These are phyloP conservation scores for Andrena minutula DNA, from an alignment of 2,888 invertebrate species.

Conservation along the genomic window DNA sequence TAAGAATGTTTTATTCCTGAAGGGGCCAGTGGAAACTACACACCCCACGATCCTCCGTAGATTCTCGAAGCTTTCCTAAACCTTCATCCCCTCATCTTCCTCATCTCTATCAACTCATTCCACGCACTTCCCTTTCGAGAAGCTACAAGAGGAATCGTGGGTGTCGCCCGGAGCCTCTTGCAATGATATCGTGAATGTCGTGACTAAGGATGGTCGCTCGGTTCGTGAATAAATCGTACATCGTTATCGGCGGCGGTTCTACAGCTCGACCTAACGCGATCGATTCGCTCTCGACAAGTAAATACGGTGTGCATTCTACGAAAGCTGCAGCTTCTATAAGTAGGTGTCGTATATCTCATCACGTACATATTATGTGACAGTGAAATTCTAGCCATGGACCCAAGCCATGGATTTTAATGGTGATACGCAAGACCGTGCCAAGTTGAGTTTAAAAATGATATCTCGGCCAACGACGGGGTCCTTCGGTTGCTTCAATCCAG, in stretches of 20 bases:
- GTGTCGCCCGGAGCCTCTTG: constrained; percentile 22
- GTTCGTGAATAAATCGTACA: constrained; percentile 40
- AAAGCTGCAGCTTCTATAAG: constrained; percentile 79
- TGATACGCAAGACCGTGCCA: constrained; percentile 78
- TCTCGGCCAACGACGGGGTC: constrained; percentile 71
- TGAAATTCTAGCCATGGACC: constrained; percentile 82
- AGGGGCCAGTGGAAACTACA: background rate
- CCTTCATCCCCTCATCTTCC: background rate
- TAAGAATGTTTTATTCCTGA: constrained; percentile 10
- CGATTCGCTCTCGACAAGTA: constrained; percentile 54
- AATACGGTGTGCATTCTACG: constrained; percentile 81
- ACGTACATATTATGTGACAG: constrained; percentile 72
- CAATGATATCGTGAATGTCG: constrained; percentile 35
- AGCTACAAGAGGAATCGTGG: constrained; percentile 40
- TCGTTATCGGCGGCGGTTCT: constrained; percentile 43
- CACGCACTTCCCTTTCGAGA: constrained; percentile 14
- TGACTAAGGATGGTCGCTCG: constrained; percentile 34
- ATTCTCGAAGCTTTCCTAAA: constrained; percentile 33
- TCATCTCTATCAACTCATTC: too few species aligned
- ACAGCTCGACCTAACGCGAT: constrained; percentile 56
- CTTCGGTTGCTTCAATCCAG: constrained; percentile 43
- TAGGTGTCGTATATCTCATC: constrained; percentile 69
- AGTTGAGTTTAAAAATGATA: constrained; percentile 67
- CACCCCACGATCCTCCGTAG: constrained; percentile 55
- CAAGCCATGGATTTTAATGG: constrained; percentile 84